These are phyloP conservation scores for Sycon ciliatum DNA, from an alignment of 37 sponge, comb jelly and placozoan genomes.

Conservation along the genomic window DNA sequence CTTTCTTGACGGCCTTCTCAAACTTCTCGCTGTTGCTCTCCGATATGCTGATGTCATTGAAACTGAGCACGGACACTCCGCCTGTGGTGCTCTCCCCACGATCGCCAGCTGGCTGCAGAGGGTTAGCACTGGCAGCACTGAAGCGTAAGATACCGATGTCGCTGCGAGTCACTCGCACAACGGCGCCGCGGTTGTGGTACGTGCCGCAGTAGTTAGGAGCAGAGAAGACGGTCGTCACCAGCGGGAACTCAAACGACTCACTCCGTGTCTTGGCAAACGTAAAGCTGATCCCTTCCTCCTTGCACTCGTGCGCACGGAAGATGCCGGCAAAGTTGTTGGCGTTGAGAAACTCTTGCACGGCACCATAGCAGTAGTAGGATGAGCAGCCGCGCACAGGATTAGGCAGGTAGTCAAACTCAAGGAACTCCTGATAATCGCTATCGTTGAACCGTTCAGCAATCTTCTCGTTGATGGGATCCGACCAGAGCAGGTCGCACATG, in stretches of 20 bases:
- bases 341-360: conserved; percentile 45
- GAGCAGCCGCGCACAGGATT: conserved; percentile 75
- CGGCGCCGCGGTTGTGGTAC: conserved; percentile 65
- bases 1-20: conserved; percentile 36
- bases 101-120: conserved; percentile 15
- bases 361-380: conserved; percentile 49
- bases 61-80: no score
- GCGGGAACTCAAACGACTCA: conserved; percentile 38
- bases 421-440: conserved; percentile 57
- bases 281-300: conserved; percentile 58
- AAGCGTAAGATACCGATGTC: neutral
- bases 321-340: conserved; percentile 52
- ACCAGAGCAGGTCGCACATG: conserved; percentile 9
- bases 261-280: conserved; percentile 36
- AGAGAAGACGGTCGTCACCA: conserved; percentile 69
- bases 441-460: neutral
- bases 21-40: conserved; percentile 42
- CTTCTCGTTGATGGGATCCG: conserved; percentile 5
- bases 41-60: no score
- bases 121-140: neutral
- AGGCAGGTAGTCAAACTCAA: conserved; percentile 63
- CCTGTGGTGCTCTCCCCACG: no score
- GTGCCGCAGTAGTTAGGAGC: conserved; percentile 76
- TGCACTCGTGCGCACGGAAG: conserved; percentile 67
- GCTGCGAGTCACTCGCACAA: conserved; percentile 40